Percentiles rank a stretch among this genome's conserved stretches.
Evolutionary conservation across 2,113 vertebrate species (phyloP).

Genomic region (Gobio gobio): DNA sequence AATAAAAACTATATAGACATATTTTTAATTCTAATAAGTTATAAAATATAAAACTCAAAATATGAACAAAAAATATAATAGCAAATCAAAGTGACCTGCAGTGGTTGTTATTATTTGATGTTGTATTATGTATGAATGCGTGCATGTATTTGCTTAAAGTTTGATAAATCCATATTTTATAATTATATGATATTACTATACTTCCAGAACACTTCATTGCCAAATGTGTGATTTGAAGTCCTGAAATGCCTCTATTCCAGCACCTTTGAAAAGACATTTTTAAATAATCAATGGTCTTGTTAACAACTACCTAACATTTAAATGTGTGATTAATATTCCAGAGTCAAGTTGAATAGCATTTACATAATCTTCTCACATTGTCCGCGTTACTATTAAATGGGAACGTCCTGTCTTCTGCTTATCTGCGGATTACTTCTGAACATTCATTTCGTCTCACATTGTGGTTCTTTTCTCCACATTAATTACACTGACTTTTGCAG

Average conservation of each 20-base stretch:
- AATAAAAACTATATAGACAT: no score
- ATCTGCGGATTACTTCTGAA: conserved; percentile 23
- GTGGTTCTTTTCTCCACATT: conserved; percentile 18
- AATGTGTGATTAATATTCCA: conserved; percentile 28
- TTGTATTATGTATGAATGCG: no score
- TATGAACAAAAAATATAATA: background rate
- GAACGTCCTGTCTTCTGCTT: conserved; percentile 17
- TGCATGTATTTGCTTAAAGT: no score
- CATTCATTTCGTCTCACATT: conserved; percentile 22
- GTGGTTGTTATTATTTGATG: no score
- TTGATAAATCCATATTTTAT: background rate
- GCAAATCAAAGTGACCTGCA: background rate
- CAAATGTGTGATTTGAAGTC: background rate
- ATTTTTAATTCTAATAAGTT: no score
- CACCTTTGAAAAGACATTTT: background rate
- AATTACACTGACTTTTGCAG: conserved; percentile 34
- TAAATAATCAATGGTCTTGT: background rate
- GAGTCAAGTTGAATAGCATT: conserved; percentile 18
- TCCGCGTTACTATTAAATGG: background rate
- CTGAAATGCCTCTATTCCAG: background rate
- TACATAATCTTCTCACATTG: conserved; percentile 30
- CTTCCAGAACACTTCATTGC: background rate
- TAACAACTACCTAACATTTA: background rate
- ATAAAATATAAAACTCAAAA: no score
- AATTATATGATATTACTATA: background rate